Percentiles rank a stretch among this genome's conserved stretches.
Conservation (phyloP, 2,113 vertebrate species). For the Deroptyus accipitrinus region DNA sequence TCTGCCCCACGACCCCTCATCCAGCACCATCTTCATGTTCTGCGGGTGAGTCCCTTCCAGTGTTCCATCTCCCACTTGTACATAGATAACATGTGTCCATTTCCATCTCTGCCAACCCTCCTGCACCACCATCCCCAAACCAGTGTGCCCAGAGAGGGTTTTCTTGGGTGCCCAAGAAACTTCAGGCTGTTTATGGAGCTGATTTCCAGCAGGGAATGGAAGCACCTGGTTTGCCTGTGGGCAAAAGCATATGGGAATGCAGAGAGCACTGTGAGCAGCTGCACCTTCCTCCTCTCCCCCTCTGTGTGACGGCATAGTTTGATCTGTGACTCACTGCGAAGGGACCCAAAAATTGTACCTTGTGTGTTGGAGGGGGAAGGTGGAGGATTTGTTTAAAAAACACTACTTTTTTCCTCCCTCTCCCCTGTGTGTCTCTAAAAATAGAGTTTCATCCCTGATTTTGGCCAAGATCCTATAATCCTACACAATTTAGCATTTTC, state of each 20-base stretch:
- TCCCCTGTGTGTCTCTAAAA: conserved; percentile 60
- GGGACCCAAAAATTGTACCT: not conserved
- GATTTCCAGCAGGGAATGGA: not conserved
- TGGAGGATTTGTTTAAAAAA: conserved; percentile 20
- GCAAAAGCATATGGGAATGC: not conserved
- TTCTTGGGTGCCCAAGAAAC: not conserved
- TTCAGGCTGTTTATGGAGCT: not conserved
- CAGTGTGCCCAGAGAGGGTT: rapidly evolving
- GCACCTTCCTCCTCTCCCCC: not conserved
- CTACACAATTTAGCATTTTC: conserved; percentile 67
- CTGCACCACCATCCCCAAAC: not conserved
- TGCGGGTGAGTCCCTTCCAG: conserved; percentile 85
- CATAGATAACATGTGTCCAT: not conserved
- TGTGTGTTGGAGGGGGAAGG: not conserved
- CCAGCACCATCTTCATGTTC: conserved; percentile 98
- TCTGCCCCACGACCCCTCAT: conserved; percentile 84
- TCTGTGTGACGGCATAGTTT: not conserved
- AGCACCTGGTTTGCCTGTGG: not conserved
- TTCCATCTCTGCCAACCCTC: not conserved
- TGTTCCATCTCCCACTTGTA: rapidly evolving
- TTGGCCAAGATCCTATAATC: conserved; percentile 69
- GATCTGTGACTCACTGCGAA: conserved; percentile 9
- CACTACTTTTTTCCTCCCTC: not conserved
- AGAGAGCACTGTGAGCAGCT: conserved; percentile 20
- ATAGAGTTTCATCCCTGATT: conserved; percentile 67